Percentiles rank a stretch among this genome's conserved stretches.
Evolutionary conservation across 1,140 invertebrate species (phyloP).

Genomic region (Bombus sylvicola): DNA sequence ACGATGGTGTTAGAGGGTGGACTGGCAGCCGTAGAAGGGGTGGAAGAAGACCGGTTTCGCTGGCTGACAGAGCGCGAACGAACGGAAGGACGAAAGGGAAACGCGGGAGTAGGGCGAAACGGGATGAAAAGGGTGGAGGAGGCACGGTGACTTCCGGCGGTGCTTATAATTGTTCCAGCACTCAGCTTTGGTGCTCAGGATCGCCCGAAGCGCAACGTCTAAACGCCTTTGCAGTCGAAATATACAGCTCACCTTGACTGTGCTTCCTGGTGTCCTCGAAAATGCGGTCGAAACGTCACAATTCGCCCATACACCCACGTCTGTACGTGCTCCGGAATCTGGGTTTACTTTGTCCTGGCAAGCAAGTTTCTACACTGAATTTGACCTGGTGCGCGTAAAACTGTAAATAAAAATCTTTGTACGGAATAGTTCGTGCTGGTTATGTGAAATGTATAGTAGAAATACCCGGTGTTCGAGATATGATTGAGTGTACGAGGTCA

Average conservation of each 20-base stretch:
- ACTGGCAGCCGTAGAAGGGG: neutral
- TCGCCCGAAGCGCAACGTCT: constrained; percentile 65
- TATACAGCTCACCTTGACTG: constrained; percentile 53
- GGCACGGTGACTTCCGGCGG: constrained; percentile 75
- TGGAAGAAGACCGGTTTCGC: constrained; percentile 1
- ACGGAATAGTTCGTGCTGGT: neutral
- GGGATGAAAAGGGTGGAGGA: constrained; percentile 18
- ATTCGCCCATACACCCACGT: neutral
- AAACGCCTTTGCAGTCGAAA: constrained; percentile 68
- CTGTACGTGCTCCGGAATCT: neutral
- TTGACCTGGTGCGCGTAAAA: neutral
- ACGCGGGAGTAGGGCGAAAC: constrained; percentile 34
- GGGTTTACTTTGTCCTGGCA: neutral
- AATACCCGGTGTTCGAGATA: neutral
- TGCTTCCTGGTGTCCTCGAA: constrained; percentile 36
- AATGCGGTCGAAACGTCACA: constrained; percentile 36
- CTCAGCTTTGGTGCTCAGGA: constrained; percentile 64
- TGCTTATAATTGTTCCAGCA: constrained; percentile 77
- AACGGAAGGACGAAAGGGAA: constrained; percentile 36
- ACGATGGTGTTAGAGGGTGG: constrained; percentile 24
- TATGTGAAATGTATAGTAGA: neutral
- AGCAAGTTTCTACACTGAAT: neutral
- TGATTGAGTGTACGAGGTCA: neutral
- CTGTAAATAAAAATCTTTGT: neutral
- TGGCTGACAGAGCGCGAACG: constrained; percentile 30